Percentiles rank a stretch among this genome's conserved stretches.
phyloP scores from a whole-genome alignment of 2,888 invertebrate genomes.

The Fragum fragum region DNA sequence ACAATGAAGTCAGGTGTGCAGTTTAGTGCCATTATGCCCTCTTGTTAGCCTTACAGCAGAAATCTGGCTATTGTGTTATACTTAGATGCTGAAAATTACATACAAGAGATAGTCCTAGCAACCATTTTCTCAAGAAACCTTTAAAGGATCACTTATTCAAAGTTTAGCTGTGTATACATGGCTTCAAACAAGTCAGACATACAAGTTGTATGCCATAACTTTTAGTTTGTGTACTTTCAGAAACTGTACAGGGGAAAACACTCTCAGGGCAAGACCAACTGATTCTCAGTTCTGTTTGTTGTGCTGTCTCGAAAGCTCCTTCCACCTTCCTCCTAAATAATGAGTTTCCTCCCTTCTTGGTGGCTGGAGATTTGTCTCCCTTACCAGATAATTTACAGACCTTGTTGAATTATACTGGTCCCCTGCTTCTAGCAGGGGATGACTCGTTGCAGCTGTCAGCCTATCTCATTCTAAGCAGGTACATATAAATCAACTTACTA shows the following conservation, averaged over 20 bases:
- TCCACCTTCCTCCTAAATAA: conserved; percentile 74
- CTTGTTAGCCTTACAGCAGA: too few relatives aligned
- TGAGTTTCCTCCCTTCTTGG: conserved; percentile 81
- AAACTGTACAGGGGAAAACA: neutral
- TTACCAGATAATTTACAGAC: conserved; percentile 84
- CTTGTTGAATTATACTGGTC: conserved; percentile 84
- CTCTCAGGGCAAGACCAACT: conserved; percentile 43
- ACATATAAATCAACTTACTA: too few relatives aligned
- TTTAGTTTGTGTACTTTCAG: conserved; percentile 6
- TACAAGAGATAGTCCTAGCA: too few relatives aligned
- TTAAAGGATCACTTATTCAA: too few relatives aligned
- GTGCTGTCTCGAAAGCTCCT: conserved; percentile 76
- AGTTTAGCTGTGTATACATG: too few relatives aligned
- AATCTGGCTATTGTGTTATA: too few relatives aligned
- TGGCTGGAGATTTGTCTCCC: conserved; percentile 80
- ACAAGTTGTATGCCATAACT: too few relatives aligned
- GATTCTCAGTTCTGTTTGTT: conserved; percentile 69
- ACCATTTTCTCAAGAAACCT: too few relatives aligned
- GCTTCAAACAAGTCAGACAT: too few relatives aligned
- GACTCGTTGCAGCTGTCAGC: conserved; percentile 81
- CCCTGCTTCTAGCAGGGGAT: conserved; percentile 74
- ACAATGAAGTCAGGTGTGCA: too few relatives aligned
- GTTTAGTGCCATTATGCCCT: too few relatives aligned
- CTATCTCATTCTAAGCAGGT: conserved; percentile 80
- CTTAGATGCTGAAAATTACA: too few relatives aligned